Conservation (phyloP, 2,888 invertebrate genomes). For the Heliconius hortense region DNA sequence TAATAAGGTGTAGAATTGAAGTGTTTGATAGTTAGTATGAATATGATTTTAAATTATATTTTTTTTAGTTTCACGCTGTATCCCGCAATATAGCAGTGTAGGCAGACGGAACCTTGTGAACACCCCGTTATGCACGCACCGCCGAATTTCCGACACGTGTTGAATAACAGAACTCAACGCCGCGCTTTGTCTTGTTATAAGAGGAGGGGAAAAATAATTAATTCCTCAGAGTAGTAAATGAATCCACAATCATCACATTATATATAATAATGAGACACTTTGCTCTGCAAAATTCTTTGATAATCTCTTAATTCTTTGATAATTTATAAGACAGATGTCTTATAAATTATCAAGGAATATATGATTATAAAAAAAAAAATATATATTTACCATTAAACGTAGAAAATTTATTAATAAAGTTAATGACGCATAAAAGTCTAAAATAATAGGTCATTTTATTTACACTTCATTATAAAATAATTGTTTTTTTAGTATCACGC, state of each 20-base stretch:
- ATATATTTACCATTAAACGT: background rate
- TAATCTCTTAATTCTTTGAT: too few species aligned
- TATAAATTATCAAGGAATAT: background rate
- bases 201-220: background rate
- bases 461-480: background rate
- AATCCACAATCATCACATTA: background rate
- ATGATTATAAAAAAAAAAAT: background rate
- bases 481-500: too few species aligned
- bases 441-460: background rate
- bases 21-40: conserved; percentile 23
- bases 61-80: background rate
- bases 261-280: too few species aligned
- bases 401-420: background rate
- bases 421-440: background rate
- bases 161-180: background rate
- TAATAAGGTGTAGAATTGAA: conserved; percentile 48
- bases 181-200: background rate
- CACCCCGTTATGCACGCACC: background rate
- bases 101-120: background rate
- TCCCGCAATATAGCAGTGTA: background rate
- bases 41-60: conserved; percentile 64
- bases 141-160: too few species aligned
- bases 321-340: too few species aligned
- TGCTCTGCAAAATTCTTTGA: too few species aligned
- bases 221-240: background rate